Percentiles rank a stretch among this genome's conserved stretches.
Conservation (phyloP, 2,113 vertebrate genomes). For the Perca schrenkii region DNA sequence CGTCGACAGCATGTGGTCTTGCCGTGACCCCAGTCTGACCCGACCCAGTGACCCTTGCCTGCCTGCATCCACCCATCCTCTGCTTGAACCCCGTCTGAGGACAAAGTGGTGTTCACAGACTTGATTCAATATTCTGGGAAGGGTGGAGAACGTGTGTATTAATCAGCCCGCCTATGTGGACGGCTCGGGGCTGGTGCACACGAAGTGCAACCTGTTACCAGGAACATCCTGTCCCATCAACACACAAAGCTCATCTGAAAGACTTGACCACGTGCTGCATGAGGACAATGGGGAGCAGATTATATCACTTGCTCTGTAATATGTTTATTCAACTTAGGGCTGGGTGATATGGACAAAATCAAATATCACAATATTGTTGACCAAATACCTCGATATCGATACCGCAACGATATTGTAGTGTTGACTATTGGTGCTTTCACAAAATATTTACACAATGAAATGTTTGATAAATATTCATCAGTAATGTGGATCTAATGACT, state of each 20-base stretch:
- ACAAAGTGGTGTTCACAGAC: constrained; percentile 6
- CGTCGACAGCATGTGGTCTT: constrained; percentile 10
- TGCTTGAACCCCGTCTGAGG: constrained; percentile 21
- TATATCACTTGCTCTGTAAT: background rate
- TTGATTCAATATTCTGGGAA: constrained; percentile 34
- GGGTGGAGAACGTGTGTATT: background rate
- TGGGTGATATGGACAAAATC: no score
- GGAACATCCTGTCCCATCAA: constrained; percentile 42
- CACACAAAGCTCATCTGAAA: constrained; percentile 20
- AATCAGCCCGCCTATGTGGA: constrained; percentile 10
- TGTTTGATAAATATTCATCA: no score
- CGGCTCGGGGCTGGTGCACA: constrained; percentile 30
- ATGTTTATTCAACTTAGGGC: no score
- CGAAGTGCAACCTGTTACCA: constrained; percentile 59
- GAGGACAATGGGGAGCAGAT: background rate
- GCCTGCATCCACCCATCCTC: constrained; percentile 39
- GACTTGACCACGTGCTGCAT: background rate
- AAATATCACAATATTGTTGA: no score
- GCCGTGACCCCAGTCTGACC: constrained; percentile 34
- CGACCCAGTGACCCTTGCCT: constrained; percentile 57
- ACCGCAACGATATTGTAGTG: no score
- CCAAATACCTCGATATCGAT: no score
- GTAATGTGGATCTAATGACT: no score
- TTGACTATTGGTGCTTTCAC: no score
- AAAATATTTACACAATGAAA: no score